Percentiles rank a stretch among this genome's conserved stretches.
Conservation (phyloP, 2,888 invertebrate species). For the Synanthedon vespiformis region DNA sequence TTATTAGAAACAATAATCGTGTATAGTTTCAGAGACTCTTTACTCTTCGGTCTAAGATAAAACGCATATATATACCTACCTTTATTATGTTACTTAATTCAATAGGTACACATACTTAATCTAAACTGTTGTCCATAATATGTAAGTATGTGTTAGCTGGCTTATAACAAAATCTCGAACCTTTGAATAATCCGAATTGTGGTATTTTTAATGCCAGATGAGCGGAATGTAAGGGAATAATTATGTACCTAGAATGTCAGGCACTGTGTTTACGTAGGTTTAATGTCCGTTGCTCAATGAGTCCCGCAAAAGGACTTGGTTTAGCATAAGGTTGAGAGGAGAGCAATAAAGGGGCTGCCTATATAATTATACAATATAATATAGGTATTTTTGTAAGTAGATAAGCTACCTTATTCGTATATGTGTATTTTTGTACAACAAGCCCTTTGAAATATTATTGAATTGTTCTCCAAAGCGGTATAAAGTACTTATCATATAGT, state of each 20-base stretch:
- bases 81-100: too few relatives aligned
- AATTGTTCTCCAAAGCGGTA: conserved; percentile 64
- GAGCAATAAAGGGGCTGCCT: conserved; percentile 46
- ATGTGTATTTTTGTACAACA: conserved; percentile 34
- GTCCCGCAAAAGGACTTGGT: conserved; percentile 44
- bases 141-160: too few relatives aligned
- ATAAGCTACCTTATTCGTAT: conserved; percentile 20
- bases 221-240: background rate
- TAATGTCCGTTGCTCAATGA: conserved; percentile 65
- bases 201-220: background rate
- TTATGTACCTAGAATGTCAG: background rate
- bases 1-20: too few relatives aligned
- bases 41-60: too few relatives aligned
- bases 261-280: conserved; percentile 23
- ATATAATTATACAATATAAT: conserved; percentile 16
- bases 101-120: too few relatives aligned
- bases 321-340: conserved; percentile 53
- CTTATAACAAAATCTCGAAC: too few relatives aligned
- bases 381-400: conserved; percentile 38
- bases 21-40: too few relatives aligned
- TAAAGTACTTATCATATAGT: conserved; percentile 68
- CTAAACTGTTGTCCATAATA: too few relatives aligned
- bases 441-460: conserved; percentile 35
- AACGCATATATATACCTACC: too few relatives aligned
- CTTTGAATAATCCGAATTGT: too few relatives aligned